Conservation (phyloP, 92 coral and sea anemone genomes). For the Heliopora coerulea region DNA sequence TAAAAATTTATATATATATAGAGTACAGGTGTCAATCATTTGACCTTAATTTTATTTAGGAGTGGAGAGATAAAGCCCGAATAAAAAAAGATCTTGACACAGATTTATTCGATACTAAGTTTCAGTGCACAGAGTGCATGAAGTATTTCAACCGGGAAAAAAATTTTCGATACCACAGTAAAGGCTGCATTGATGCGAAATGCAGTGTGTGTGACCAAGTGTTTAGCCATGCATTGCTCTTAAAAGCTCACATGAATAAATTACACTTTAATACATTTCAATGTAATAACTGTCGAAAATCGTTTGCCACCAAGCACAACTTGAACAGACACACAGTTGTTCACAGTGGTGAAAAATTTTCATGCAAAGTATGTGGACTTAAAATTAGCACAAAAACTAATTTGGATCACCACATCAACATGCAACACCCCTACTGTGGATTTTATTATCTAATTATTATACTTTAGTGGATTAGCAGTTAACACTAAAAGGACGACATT, state of each 20-base stretch:
- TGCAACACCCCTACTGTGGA: constrained; percentile 27
- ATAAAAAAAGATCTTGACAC: constrained; percentile 54
- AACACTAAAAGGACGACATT: no score
- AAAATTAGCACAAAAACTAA: constrained; percentile 25
- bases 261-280: constrained; percentile 40
- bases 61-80: constrained; percentile 53
- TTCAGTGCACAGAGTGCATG: constrained; percentile 50
- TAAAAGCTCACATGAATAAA: constrained; percentile 56
- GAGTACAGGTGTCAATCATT: no score
- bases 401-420: constrained; percentile 26
- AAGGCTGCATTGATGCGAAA: constrained; percentile 42
- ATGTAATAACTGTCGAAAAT: constrained; percentile 50
- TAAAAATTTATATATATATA: no score
- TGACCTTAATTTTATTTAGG: constrained; percentile 50
- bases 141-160: constrained; percentile 37
- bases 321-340: constrained; percentile 41
- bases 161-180: constrained; percentile 46
- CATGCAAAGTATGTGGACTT: constrained; percentile 31
- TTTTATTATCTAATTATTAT: no score
- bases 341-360: constrained; percentile 26
- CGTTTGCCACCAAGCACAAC: constrained; percentile 54
- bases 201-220: constrained; percentile 55
- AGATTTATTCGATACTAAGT: constrained; percentile 36
- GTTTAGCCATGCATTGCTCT: constrained; percentile 45
- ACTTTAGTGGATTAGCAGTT: no score